A percentile compares a stretch with the other conserved stretches of the same genome.
These are phyloP conservation scores for Dichetophora obliterata DNA, from an alignment of 2,888 invertebrate species.

Conservation along the genomic window DNA sequence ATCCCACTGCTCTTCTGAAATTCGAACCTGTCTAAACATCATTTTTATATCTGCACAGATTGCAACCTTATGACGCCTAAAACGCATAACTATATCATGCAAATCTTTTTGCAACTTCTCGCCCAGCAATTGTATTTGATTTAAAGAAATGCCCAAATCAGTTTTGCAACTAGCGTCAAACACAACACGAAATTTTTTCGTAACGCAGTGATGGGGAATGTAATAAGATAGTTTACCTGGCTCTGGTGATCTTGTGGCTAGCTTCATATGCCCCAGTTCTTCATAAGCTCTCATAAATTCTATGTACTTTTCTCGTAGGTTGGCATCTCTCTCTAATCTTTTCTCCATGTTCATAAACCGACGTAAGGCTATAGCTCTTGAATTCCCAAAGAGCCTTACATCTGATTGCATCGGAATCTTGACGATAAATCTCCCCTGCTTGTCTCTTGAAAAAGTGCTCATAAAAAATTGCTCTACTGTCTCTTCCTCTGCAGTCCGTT, in stretches of 20 bases:
- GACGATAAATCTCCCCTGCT: background rate
- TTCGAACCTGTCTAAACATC: background rate
- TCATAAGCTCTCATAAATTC: too few relatives aligned
- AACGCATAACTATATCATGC: background rate
- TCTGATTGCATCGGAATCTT: background rate
- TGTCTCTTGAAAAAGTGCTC: background rate
- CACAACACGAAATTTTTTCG: background rate
- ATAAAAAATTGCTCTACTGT: background rate
- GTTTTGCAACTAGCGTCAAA: too few relatives aligned
- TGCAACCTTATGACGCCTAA: background rate
- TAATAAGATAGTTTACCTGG: too few relatives aligned
- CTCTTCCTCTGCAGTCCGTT: background rate
- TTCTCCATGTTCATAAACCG: background rate
- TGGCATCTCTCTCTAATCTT: too few relatives aligned
- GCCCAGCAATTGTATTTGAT: constrained; percentile 23
- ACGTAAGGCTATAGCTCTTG: background rate
- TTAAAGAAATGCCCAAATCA: background rate
- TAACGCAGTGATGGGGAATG: background rate
- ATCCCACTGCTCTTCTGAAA: background rate
- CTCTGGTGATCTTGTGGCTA: too few relatives aligned
- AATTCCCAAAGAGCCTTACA: background rate
- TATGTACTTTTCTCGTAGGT: too few relatives aligned
- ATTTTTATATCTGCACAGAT: background rate
- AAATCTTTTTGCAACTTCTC: constrained; percentile 19
- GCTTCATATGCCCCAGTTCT: too few relatives aligned